Evolutionary conservation across 2,113 vertebrate species (phyloP).

Genomic region (Antechinus flavipes): DNA sequence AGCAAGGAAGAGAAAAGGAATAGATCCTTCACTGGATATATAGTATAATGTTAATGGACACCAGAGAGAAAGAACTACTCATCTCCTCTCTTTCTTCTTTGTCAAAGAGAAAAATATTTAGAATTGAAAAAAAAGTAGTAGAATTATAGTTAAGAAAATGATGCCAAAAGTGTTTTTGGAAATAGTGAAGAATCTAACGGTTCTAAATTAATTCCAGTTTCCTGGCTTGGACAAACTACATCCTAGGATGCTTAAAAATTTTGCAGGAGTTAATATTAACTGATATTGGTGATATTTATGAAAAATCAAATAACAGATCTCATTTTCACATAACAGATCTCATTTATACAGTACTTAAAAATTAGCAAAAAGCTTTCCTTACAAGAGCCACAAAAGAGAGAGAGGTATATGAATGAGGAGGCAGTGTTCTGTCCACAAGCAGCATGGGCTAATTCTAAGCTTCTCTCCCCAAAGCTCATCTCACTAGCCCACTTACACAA

Average conservation of each 20-base stretch:
- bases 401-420: background rate
- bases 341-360: background rate
- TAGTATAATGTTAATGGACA: background rate
- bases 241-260: background rate
- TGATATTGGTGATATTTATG: background rate
- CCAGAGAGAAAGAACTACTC: background rate
- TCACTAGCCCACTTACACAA: background rate
- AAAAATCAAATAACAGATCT: background rate
- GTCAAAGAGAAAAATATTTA: background rate
- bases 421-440: background rate
- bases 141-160: background rate
- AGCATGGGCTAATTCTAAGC: background rate
- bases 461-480: background rate
- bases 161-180: background rate
- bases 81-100: background rate
- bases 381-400: background rate
- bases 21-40: background rate
- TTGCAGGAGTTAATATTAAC: background rate
- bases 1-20: background rate
- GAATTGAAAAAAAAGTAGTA: background rate
- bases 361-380: background rate
- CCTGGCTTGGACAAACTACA: background rate
- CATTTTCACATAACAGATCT: background rate
- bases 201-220: background rate
- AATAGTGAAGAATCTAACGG: background rate